Percentiles rank a stretch among this genome's conserved stretches.
phyloP scores from a whole-genome alignment of 2,888 invertebrate genomes.

The Girardia tigrina region DNA sequence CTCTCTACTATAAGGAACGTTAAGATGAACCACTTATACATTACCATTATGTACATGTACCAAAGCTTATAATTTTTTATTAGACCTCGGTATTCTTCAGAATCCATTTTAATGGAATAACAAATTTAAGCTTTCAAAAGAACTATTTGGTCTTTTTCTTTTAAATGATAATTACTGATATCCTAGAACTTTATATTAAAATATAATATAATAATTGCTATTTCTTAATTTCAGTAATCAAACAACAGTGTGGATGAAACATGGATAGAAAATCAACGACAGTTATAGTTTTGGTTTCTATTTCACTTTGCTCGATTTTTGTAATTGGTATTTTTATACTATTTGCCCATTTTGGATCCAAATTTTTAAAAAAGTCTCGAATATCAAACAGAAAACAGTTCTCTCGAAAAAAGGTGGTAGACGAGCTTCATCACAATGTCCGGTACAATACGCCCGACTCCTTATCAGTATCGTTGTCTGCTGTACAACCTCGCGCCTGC shows the following conservation, averaged over 20 bases:
- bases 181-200: too few relatives aligned
- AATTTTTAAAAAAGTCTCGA: background rate
- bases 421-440: slow-evolving; percentile 1
- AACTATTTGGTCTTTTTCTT: too few relatives aligned
- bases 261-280: slow-evolving; percentile 7
- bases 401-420: background rate
- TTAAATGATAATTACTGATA: too few relatives aligned
- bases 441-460: slow-evolving; percentile 4
- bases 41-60: too few relatives aligned
- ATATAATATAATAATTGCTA: too few relatives aligned
- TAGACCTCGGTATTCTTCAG: too few relatives aligned
- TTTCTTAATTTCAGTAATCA: background rate
- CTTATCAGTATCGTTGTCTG: background rate
- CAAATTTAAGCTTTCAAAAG: too few relatives aligned
- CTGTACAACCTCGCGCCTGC: background rate
- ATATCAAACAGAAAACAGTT: background rate
- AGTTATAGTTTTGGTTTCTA: background rate
- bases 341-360: slow-evolving; percentile 11
- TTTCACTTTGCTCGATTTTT: background rate
- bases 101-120: too few relatives aligned
- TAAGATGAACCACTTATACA: too few relatives aligned
- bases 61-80: too few relatives aligned
- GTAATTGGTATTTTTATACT: background rate
- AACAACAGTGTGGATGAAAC: background rate
- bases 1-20: too few relatives aligned